A percentile compares a stretch with the other conserved stretches of the same genome.
phyloP scores from a whole-genome alignment of 2,888 invertebrate genomes.

The Nemapogon koenigi region DNA sequence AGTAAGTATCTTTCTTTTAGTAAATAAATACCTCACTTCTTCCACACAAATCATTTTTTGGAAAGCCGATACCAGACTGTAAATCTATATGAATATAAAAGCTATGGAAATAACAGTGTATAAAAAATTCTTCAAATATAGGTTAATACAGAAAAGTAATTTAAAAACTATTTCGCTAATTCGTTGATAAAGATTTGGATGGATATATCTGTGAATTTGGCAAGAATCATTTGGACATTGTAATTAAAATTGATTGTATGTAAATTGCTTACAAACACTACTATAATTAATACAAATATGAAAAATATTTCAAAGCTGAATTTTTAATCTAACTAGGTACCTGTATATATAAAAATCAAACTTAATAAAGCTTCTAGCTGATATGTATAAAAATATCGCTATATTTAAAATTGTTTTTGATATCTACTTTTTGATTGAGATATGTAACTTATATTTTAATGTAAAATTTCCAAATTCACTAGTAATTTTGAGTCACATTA shows the following conservation, averaged over 20 bases:
- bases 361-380: slow-evolving; percentile 51
- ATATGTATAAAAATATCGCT: slow-evolving; percentile 55
- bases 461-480: too few species aligned
- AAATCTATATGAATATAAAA: slow-evolving; percentile 31
- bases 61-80: slow-evolving; percentile 61
- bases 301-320: background rate
- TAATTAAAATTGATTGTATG: too few species aligned
- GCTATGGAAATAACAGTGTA: background rate
- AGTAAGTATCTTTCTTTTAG: slow-evolving; percentile 47
- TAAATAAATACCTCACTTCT: slow-evolving; percentile 28
- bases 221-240: too few species aligned
- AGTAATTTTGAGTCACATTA: too few species aligned
- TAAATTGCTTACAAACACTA: background rate
- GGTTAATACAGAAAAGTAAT: too few species aligned
- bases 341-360: slow-evolving; percentile 47
- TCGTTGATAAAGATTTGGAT: too few species aligned
- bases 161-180: too few species aligned
- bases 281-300: background rate
- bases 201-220: too few species aligned
- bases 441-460: too few species aligned
- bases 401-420: slow-evolving; percentile 48
- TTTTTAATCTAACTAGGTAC: too few species aligned
- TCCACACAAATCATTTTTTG: slow-evolving; percentile 30
- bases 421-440: slow-evolving; percentile 28
- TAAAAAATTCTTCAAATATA: too few species aligned